Percentiles rank a stretch among this genome's conserved stretches.
Conservation (phyloP, 1,140 invertebrate genomes). For the Megalopta genalis region DNA sequence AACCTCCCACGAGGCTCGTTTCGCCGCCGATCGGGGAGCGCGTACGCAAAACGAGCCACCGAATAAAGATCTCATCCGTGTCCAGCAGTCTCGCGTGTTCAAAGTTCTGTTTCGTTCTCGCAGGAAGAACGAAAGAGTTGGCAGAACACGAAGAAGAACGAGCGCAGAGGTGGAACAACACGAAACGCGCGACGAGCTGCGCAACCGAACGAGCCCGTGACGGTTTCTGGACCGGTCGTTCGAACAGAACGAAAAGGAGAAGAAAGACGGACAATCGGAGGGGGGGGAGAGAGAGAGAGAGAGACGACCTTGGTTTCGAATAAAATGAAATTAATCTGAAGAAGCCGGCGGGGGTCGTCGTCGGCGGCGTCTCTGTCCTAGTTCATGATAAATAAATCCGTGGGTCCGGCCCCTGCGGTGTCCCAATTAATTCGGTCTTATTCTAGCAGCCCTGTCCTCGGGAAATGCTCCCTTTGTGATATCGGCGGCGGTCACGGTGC, state of each 20-base stretch:
- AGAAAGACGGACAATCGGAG: no score
- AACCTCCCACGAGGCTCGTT: conserved; percentile 8
- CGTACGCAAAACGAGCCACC: conserved; percentile 1
- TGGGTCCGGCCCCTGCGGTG: conserved; percentile 57
- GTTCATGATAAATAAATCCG: conserved; percentile 71
- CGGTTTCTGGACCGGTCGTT: conserved; percentile 46
- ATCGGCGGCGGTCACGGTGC: conserved; percentile 53
- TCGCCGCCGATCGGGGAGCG: neutral
- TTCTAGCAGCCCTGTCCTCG: conserved; percentile 59
- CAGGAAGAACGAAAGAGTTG: conserved; percentile 20
- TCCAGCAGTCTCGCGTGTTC: conserved; percentile 29
- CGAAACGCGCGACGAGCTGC: conserved; percentile 6
- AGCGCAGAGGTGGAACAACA: conserved; percentile 7
- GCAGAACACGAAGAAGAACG: conserved; percentile 15
- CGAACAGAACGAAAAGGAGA: neutral
- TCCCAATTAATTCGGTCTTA: conserved; percentile 72
- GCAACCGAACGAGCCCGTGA: conserved; percentile 22
- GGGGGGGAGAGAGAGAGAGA: no score
- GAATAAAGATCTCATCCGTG: conserved; percentile 46
- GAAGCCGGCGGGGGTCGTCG: conserved; percentile 56
- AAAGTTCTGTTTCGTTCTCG: conserved; percentile 35
- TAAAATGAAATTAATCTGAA: conserved; percentile 69
- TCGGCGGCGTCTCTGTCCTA: conserved; percentile 58
- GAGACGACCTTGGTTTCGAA: conserved; percentile 49
- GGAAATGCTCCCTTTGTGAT: conserved; percentile 47